Evolutionary conservation across 2,113 vertebrate genomes (phyloP).

Genomic region (Thunnus maccoyii): DNA sequence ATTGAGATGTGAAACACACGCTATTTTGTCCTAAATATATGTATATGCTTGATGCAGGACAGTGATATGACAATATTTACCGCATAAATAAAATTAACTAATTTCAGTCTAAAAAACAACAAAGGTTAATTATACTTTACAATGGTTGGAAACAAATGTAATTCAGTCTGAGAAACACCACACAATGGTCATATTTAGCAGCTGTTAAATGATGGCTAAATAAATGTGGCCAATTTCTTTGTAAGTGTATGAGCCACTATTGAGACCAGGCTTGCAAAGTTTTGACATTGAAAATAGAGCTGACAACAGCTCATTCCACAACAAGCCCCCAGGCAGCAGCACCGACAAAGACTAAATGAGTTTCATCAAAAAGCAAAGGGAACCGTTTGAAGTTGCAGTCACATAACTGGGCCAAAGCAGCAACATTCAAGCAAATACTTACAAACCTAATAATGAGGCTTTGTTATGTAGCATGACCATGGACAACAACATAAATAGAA

Average conservation of each 20-base stretch:
- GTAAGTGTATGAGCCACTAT: conserved; percentile 32
- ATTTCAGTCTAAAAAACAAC: neutral
- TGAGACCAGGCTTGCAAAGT: conserved; percentile 40
- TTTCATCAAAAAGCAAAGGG: conserved; percentile 70
- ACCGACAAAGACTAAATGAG: conserved; percentile 73
- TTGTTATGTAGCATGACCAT: conserved; percentile 42
- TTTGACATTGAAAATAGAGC: conserved; percentile 66
- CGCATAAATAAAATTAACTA: neutral
- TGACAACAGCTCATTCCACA: conserved; percentile 73
- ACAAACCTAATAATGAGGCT: conserved; percentile 63
- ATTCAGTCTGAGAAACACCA: neutral
- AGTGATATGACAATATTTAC: too few species aligned
- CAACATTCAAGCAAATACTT: conserved; percentile 61
- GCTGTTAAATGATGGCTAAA: conserved; percentile 31
- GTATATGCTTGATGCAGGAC: too few species aligned
- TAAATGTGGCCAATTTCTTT: conserved; percentile 29
- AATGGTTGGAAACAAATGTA: neutral
- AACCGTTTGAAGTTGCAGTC: conserved; percentile 71
- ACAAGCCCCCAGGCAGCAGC: conserved; percentile 60
- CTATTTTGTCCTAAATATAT: neutral
- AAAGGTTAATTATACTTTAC: neutral
- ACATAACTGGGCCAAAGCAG: conserved; percentile 57
- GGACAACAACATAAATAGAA: conserved; percentile 41
- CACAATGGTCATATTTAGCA: conserved; percentile 14
- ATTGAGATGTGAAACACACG: too few species aligned